These are phyloP conservation scores for Micromys minutus DNA, from an alignment of 2,113 vertebrate genomes.

Conservation along the genomic window DNA sequence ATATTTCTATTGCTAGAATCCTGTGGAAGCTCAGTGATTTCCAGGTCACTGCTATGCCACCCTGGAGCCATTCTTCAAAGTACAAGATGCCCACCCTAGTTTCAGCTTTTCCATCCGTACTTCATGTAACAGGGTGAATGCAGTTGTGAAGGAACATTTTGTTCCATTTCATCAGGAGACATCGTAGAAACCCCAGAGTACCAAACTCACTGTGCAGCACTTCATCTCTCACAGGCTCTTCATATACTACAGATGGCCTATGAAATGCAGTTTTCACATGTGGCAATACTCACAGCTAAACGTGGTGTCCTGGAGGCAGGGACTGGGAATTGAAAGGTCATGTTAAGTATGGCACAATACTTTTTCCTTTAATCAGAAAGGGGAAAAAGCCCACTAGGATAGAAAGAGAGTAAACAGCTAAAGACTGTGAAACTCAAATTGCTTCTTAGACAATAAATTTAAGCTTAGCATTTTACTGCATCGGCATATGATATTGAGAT, in stretches of 20 bases:
- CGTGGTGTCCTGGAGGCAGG: not conserved
- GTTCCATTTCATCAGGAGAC: not conserved
- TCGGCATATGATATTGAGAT: not conserved
- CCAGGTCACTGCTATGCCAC: not conserved
- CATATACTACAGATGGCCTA: not conserved
- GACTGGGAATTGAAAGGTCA: not conserved
- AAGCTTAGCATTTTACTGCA: not conserved
- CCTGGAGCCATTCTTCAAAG: accelerated
- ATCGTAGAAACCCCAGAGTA: not conserved
- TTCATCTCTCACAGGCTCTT: not conserved
- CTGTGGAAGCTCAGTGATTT: not conserved
- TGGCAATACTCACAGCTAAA: not conserved
- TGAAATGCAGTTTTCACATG: not conserved
- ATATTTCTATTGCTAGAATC: not conserved
- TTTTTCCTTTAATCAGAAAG: not conserved
- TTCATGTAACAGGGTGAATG: not conserved
- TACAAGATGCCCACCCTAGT: not conserved
- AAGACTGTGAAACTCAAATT: slow-evolving; percentile 8
- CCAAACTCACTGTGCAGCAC: not conserved
- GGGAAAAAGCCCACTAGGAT: not conserved
- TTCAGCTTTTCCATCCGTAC: not conserved
- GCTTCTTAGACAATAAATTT: not conserved
- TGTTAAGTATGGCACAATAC: not conserved
- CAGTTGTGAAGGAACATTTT: not conserved
- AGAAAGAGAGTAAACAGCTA: not conserved